Percentiles rank a stretch among this genome's conserved stretches.
Evolutionary conservation across 2,113 vertebrate species (phyloP).

Genomic region (Callospermophilus lateralis): DNA sequence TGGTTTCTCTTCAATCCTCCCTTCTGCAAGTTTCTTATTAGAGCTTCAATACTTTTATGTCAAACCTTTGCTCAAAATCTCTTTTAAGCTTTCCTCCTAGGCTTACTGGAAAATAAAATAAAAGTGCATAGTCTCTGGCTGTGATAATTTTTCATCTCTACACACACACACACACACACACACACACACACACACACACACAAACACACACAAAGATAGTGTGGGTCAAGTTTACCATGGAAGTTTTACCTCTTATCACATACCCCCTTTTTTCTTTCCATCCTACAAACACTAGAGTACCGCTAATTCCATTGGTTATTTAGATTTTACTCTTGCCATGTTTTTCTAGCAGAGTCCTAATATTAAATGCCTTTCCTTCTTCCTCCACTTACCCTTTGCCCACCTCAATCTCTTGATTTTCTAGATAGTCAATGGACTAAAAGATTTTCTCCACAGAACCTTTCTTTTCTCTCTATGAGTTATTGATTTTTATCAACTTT

Average conservation of each 20-base stretch:
- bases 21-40: conserved; percentile 7
- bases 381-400: not conserved
- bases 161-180: not conserved
- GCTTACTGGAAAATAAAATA: not conserved
- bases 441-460: not conserved
- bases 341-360: not conserved
- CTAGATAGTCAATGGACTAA: not conserved
- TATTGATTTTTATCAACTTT: not conserved
- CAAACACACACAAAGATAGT: not conserved
- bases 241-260: no score
- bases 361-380: not conserved
- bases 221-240: not conserved
- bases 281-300: not conserved
- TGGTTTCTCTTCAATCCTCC: not conserved
- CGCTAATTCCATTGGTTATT: not conserved
- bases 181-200: not conserved
- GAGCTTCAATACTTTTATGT: not conserved
- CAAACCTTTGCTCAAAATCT: conserved; percentile 14
- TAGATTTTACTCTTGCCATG: not conserved
- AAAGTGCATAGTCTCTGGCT: not conserved
- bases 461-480: not conserved
- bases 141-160: not conserved
- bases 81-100: not conserved
- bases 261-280: rapidly evolving
- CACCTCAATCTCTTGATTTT: not conserved